A percentile compares a stretch with the other conserved stretches of the same genome.
These are phyloP conservation scores for Leucoma salicis DNA, from an alignment of 2,888 invertebrate species.

Conservation along the genomic window DNA sequence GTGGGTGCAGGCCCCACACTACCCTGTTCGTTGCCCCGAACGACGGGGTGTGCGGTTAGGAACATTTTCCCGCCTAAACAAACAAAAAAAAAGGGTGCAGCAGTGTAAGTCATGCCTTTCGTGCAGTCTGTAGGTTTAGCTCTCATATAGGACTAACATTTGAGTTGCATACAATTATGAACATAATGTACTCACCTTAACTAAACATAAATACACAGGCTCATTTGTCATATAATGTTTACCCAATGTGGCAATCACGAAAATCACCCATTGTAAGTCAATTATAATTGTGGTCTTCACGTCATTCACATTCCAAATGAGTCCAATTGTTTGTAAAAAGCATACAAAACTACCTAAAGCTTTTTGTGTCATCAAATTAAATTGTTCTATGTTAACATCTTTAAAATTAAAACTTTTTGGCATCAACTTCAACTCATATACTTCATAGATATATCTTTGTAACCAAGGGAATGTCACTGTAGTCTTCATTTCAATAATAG, in stretches of 20 bases:
- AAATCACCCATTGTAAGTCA: constrained; percentile 67
- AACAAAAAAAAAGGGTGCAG: no score
- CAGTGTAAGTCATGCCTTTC: no score
- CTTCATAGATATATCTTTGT: constrained; percentile 55
- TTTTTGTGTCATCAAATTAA: constrained; percentile 58
- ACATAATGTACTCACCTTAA: constrained; percentile 57
- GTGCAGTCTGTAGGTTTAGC: no score
- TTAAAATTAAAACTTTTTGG: constrained; percentile 49
- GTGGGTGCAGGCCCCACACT: no score
- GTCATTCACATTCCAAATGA: constrained; percentile 61
- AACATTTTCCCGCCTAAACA: no score
- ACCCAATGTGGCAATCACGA: constrained; percentile 54
- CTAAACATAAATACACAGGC: constrained; percentile 49
- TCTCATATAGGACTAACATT: no score
- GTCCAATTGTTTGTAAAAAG: constrained; percentile 67
- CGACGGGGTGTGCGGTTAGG: no score
- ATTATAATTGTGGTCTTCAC: constrained; percentile 58
- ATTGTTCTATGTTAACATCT: constrained; percentile 43
- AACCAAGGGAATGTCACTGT: constrained; percentile 68
- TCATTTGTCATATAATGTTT: constrained; percentile 45
- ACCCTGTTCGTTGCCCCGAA: no score
- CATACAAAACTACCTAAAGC: constrained; percentile 62
- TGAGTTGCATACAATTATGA: not conserved
- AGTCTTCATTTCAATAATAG: constrained; percentile 68
- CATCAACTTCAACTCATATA: constrained; percentile 45